Evolutionary conservation across 2,888 invertebrate genomes (phyloP).

Genomic region (Pollenia angustigena): DNA sequence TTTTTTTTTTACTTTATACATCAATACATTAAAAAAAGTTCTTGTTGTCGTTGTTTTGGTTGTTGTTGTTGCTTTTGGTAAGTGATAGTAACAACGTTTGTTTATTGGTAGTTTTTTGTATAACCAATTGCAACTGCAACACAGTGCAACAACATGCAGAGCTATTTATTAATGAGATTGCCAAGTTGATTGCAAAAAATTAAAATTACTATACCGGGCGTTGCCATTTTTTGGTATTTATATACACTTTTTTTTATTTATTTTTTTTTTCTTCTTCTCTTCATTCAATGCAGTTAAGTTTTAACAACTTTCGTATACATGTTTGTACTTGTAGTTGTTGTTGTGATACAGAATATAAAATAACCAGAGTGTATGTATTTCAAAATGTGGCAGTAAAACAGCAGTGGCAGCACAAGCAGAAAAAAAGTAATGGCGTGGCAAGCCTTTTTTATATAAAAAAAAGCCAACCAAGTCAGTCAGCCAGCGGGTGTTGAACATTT

Average conservation of each 20-base stretch:
- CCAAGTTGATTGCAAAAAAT: constrained; percentile 80
- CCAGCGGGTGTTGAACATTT: constrained; percentile 82
- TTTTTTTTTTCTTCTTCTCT: constrained; percentile 34
- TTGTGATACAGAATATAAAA: constrained; percentile 46
- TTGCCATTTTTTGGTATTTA: constrained; percentile 61
- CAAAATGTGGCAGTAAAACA: constrained; percentile 45
- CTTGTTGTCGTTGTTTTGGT: constrained; percentile 18
- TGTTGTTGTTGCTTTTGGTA: constrained; percentile 42
- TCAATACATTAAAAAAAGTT: neutral
- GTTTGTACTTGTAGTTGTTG: constrained; percentile 65
- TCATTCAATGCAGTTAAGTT: constrained; percentile 70
- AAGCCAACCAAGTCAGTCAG: constrained; percentile 61
- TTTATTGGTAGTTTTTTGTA: constrained; percentile 73
- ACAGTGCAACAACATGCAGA: constrained; percentile 79
- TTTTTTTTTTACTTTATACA: constrained; percentile 14
- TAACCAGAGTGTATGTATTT: constrained; percentile 28
- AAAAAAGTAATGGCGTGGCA: constrained; percentile 69
- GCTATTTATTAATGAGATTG: constrained; percentile 84
- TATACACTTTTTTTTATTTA: neutral
- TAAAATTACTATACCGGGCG: constrained; percentile 73
- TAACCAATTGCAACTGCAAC: constrained; percentile 73
- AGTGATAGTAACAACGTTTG: constrained; percentile 72
- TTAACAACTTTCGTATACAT: constrained; percentile 37
- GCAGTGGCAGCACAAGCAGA: neutral
- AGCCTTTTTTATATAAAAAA: constrained; percentile 42